Evolutionary conservation across 2,888 invertebrate species (phyloP).

Genomic region (Abscondita cerata): DNA sequence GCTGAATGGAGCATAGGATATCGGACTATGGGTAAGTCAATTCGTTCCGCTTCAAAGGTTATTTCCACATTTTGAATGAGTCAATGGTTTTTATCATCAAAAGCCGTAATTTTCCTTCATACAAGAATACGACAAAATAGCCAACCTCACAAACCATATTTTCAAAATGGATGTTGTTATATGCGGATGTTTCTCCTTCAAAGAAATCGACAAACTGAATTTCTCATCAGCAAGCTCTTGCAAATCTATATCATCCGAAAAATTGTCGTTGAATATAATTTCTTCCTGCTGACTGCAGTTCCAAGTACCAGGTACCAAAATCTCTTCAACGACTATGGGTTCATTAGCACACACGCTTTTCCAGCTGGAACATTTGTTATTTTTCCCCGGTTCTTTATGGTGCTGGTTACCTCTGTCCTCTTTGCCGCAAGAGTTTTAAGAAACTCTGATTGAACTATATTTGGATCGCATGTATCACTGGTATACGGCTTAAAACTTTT

Average conservation of each 20-base stretch:
- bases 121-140: neutral
- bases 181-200: neutral
- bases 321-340: neutral
- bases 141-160: neutral
- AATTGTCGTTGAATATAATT: neutral
- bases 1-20: neutral
- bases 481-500: neutral
- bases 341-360: neutral
- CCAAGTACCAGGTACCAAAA: neutral
- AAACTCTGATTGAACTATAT: neutral
- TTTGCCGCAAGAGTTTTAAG: neutral
- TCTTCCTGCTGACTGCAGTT: neutral
- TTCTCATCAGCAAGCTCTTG: neutral
- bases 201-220: neutral
- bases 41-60: neutral
- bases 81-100: neutral
- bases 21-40: too few relatives aligned
- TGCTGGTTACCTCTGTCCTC: neutral
- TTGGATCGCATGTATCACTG: neutral
- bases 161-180: neutral
- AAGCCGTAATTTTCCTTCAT: neutral
- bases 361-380: neutral
- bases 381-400: neutral
- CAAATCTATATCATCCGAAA: neutral
- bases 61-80: neutral